phyloP scores from a whole-genome alignment of 2,797 vertebrate species.

The Spondyliosoma cantharus region DNA sequence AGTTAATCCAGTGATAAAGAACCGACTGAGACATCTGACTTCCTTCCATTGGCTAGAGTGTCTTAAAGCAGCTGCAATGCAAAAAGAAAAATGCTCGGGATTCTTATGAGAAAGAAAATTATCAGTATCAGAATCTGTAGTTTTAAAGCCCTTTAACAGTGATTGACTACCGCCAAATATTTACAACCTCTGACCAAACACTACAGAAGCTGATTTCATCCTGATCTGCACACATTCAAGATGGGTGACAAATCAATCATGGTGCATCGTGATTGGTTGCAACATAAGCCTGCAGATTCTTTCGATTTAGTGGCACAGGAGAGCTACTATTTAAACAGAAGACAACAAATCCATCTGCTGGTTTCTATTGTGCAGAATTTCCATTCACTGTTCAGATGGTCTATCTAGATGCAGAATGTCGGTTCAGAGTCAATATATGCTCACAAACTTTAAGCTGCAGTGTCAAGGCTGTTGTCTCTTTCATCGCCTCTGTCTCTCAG shows the following conservation, averaged over 20 bases:
- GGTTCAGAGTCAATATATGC: constrained; percentile 15
- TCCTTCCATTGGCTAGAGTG: background rate
- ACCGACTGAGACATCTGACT: background rate
- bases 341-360: constrained; percentile 46
- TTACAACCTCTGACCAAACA: constrained; percentile 15
- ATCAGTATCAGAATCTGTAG: background rate
- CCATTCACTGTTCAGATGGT: background rate
- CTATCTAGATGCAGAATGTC: constrained; percentile 1
- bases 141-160: background rate
- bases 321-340: constrained; percentile 41
- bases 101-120: background rate
- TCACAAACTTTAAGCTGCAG: background rate
- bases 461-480: constrained; percentile 1
- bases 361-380: constrained; percentile 1
- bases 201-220: constrained; percentile 11
- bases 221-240: constrained; percentile 26
- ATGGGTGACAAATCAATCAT: constrained; percentile 38
- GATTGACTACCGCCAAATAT: background rate
- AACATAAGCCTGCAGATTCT: constrained; percentile 35
- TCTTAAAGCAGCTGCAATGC: background rate
- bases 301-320: constrained; percentile 45
- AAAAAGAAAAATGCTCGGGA: background rate
- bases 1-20: background rate
- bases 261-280: constrained; percentile 17
- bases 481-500: background rate